A percentile compares a stretch with the other conserved stretches of the same genome.
Conservation (phyloP, 2,888 invertebrate genomes). For the Geotrupes spiniger region DNA sequence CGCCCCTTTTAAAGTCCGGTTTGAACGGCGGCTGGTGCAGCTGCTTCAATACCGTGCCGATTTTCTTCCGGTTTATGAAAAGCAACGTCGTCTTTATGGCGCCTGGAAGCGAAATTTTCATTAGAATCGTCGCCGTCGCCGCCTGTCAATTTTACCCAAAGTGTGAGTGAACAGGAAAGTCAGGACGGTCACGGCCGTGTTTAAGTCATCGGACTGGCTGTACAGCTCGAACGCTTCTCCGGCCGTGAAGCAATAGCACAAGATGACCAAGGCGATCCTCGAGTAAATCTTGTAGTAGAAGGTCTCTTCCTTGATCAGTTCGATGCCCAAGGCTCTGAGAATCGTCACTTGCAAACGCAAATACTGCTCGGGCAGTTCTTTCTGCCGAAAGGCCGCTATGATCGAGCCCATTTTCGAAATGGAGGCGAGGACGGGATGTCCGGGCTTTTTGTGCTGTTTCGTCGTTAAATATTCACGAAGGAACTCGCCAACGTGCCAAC, state of each 20-base stretch:
- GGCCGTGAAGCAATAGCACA: slow-evolving; percentile 16
- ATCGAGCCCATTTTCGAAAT: slow-evolving; percentile 6
- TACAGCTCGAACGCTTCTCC: slow-evolving; percentile 14
- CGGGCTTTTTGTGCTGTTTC: too few relatives aligned
- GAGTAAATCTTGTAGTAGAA: slow-evolving; percentile 17
- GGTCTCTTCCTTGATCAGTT: slow-evolving; percentile 15
- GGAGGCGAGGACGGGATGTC: too few relatives aligned
- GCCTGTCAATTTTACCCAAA: slow-evolving; percentile 14
- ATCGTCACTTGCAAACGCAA: slow-evolving; percentile 16
- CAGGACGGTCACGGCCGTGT: slow-evolving; percentile 10
- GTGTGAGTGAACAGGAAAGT: slow-evolving; percentile 18
- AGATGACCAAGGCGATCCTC: slow-evolving; percentile 8
- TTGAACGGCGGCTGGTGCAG: slow-evolving; percentile 4
- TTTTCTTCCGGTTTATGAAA: slow-evolving; percentile 6
- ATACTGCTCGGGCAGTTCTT: slow-evolving; percentile 15
- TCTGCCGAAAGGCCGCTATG: slow-evolving; percentile 9
- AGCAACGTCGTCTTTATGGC: slow-evolving; percentile 1
- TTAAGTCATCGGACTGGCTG: slow-evolving; percentile 16
- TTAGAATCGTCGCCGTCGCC: too few relatives aligned
- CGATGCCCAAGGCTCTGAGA: slow-evolving; percentile 16
- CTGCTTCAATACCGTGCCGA: background rate
- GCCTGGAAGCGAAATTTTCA: background rate
- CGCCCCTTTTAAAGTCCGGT: slow-evolving; percentile 1
- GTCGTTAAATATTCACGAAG: too few relatives aligned
- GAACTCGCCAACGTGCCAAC: too few relatives aligned